Base-by-base conservation (phyloP, 2,797 vertebrate species). In the Pangasius sanitwongsei region DNA sequence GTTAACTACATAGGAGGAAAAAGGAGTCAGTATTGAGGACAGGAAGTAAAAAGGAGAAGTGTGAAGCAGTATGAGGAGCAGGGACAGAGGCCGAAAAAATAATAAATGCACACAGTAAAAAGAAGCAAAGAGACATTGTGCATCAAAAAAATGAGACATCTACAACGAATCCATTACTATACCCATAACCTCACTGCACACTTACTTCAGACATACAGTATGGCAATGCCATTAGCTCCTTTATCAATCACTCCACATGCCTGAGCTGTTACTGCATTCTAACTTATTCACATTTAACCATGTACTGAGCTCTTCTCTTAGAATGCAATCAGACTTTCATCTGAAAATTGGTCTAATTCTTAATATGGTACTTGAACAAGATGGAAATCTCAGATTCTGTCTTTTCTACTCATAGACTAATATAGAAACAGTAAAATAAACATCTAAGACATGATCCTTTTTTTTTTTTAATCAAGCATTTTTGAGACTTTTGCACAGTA, bases 41-140 rank as follows among this genome's bases (percentile, higher is more conserved):
- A 92, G 41, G 92, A 81, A 90, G 83, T 63, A 83, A 91, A 89
- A 86, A 41, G 83, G 44, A 84, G 2, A 86, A 9, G 88, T 57
- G 80, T 77, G 44, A 77, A 77, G 74, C 23, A 28, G 5, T 5
- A 82, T 86, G 61, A 5, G 50, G 59, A 41, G 37, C 28, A 53
- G 23, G 25, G 50, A 85, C 18, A 72, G 53, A 63, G 37, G 80
- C 18, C 25, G 20, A 83, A 48, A 48, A 48, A 48, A 48, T 48
- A 48, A 48, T 48, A 48, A 48, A 48, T 48, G 48, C 8, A 48
- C 28, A 48, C 44, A 48, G 25, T 50, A 77, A 8, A 59, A 81
- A n/a, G 6, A 75, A 13, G 13, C 44, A 50, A 50, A n/a, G 44
- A 77, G 1, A 77, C 41, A 75, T 28, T 50, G 50, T 50, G 41